A percentile compares a stretch with the other conserved stretches of the same genome.
Evolutionary conservation across 2,888 invertebrate genomes (phyloP).

Genomic region (Luperina testacea): DNA sequence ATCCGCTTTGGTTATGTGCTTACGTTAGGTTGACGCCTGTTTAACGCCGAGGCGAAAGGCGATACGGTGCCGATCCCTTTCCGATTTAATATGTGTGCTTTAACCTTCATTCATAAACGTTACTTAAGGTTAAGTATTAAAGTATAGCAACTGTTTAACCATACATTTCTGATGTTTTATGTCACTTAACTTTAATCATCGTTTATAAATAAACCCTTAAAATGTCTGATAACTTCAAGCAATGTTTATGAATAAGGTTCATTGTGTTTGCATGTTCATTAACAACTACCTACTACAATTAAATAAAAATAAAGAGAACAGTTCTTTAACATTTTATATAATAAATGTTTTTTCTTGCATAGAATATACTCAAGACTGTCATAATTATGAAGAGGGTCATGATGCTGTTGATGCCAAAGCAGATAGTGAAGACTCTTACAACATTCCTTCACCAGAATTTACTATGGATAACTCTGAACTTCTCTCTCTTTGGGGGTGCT

Average conservation of each 20-base stretch:
- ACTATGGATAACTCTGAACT: slow-evolving; percentile 76
- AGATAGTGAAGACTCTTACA: slow-evolving; percentile 78
- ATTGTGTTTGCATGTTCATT: background rate
- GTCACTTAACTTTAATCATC: too few relatives aligned
- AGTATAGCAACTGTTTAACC: too few relatives aligned
- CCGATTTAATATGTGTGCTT: too few relatives aligned
- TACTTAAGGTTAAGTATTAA: too few relatives aligned
- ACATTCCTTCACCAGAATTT: slow-evolving; percentile 78
- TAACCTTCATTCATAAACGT: too few relatives aligned
- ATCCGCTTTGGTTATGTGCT: too few relatives aligned
- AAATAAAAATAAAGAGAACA: too few relatives aligned
- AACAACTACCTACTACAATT: background rate
- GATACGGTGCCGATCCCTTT: too few relatives aligned
- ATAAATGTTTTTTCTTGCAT: slow-evolving; percentile 10
- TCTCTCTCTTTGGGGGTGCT: slow-evolving; percentile 73
- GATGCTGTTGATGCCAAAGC: slow-evolving; percentile 57
- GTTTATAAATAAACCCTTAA: too few relatives aligned
- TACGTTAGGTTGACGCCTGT: too few relatives aligned
- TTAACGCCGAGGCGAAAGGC: too few relatives aligned
- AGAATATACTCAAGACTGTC: slow-evolving; percentile 66
- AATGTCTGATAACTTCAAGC: background rate
- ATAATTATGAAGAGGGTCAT: slow-evolving; percentile 64
- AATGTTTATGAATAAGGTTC: background rate
- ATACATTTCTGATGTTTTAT: too few relatives aligned
- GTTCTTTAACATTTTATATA: background rate